Evolutionary conservation across 2,113 vertebrate species (phyloP), one percentile per base, ranked within the genome.

Genomic region (Pelecanoides urinatrix): DNA sequence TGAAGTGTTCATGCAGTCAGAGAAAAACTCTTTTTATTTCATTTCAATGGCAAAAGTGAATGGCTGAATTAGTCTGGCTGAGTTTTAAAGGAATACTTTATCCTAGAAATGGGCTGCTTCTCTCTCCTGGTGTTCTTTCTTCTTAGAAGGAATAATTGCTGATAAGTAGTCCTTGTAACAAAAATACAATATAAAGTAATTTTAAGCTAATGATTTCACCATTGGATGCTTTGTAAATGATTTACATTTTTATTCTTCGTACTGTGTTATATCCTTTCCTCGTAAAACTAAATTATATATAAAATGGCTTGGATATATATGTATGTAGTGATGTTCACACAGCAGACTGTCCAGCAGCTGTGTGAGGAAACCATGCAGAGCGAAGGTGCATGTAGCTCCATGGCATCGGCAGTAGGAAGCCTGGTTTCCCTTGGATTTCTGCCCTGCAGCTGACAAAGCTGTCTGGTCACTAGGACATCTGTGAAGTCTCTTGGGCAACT

Each of bases 51-150:
- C 83, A 96, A 67, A 87, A 78, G 23, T 1, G 18, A 96, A 76
- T 78, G 32, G 70, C 62, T 90, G 68, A 92, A 93, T 89, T 91
- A 86, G 55, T 87, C 79, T 89, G 71, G 42, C 67, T 85, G 91
- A 82, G 38, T 86, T 95, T 90, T 92, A 91, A 95, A 95, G 91
- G 56, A 97, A 94, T 82, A 79, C 47, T 95, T 94, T 95, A 85
- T 85, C 66, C 47, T 83, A 61, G 62, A 94, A 91, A 85, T 18
- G 21, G 45, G 23, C 45, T 87, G 15, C 32, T 91, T 79, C 49
- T 91, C 49, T 91, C 66, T 86, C 38, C 29, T 79, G 59, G 19
- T 85, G 53, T 50, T 91, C 53, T 66, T 53, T 91, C 61, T 91
- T 84, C 89, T 83, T 89, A 53, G 45, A 92, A 38, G 62, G 11